Evolutionary conservation across 2,888 invertebrate species (phyloP).

Genomic region (Strigamia maritima): DNA sequence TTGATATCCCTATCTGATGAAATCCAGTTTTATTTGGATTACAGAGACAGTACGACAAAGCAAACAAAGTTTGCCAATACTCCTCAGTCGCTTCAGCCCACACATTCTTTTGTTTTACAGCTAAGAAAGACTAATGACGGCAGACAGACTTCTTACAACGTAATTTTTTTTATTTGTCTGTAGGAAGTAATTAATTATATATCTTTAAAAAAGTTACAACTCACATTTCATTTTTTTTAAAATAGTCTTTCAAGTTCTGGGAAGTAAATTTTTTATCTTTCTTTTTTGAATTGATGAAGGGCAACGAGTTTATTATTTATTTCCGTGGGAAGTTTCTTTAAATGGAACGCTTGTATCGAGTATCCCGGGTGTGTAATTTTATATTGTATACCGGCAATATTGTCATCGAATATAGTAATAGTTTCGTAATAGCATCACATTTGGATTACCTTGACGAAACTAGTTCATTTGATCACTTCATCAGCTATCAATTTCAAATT

Average conservation of each 20-base stretch:
- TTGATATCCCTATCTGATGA: constrained; percentile 2
- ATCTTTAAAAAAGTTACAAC: not conserved
- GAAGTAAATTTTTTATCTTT: not conserved
- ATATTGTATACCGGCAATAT: not conserved
- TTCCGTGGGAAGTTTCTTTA: not conserved
- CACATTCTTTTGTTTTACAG: not conserved
- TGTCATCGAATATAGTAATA: not conserved
- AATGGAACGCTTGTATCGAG: not conserved
- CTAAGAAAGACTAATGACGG: not conserved
- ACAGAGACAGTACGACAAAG: constrained; percentile 12
- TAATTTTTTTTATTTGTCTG: constrained; percentile 7
- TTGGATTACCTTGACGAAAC: no score
- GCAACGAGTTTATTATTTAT: not conserved
- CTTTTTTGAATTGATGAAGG: not conserved
- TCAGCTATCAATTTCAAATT: not conserved
- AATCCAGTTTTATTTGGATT: constrained; percentile 32
- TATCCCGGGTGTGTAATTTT: not conserved
- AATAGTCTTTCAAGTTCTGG: not conserved
- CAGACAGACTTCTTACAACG: not conserved
- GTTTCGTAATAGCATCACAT: not conserved
- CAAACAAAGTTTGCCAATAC: not conserved
- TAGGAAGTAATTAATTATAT: constrained; percentile 23
- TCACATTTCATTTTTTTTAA: not conserved
- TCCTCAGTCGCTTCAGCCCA: not conserved
- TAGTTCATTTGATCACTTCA: not conserved